These are phyloP conservation scores for Aphaenogaster ashmeadi DNA, from an alignment of 1,140 invertebrate genomes.

Conservation along the genomic window DNA sequence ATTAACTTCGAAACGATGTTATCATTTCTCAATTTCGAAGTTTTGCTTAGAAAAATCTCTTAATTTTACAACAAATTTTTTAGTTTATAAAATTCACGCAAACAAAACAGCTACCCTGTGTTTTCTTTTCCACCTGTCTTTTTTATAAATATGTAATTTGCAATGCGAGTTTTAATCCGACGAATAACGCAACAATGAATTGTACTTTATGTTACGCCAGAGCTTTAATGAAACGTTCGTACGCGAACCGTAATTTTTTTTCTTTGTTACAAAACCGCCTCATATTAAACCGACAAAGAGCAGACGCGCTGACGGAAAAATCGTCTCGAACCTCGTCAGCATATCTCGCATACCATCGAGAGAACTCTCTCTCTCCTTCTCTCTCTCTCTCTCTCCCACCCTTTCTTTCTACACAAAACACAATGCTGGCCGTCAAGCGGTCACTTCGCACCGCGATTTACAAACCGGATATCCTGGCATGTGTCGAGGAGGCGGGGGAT, in stretches of 20 bases:
- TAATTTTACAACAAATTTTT: not conserved
- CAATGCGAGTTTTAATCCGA: not conserved
- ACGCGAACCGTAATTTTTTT: not conserved
- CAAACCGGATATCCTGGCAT: constrained; percentile 36
- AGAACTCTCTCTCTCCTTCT: constrained; percentile 1
- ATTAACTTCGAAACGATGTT: not conserved
- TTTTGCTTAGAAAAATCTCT: not conserved
- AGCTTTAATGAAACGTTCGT: not conserved
- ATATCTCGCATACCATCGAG: constrained; percentile 41
- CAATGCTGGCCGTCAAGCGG: constrained; percentile 11
- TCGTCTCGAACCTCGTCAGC: constrained; percentile 36
- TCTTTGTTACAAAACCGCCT: not conserved
- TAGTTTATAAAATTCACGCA: not conserved
- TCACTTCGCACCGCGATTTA: constrained; percentile 22
- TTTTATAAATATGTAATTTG: not conserved
- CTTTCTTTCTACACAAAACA: constrained; percentile 42
- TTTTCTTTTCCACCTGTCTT: not conserved
- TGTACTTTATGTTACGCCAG: not conserved
- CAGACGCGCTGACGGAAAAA: constrained; percentile 21
- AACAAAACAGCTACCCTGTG: not conserved
- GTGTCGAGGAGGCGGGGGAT: constrained; percentile 18
- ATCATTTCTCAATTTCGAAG: not conserved
- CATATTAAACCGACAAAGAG: not conserved
- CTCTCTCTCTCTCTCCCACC: not conserved
- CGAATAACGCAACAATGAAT: not conserved